These are phyloP conservation scores for Thumatha senex DNA, from an alignment of 2,888 invertebrate genomes.

Conservation along the genomic window DNA sequence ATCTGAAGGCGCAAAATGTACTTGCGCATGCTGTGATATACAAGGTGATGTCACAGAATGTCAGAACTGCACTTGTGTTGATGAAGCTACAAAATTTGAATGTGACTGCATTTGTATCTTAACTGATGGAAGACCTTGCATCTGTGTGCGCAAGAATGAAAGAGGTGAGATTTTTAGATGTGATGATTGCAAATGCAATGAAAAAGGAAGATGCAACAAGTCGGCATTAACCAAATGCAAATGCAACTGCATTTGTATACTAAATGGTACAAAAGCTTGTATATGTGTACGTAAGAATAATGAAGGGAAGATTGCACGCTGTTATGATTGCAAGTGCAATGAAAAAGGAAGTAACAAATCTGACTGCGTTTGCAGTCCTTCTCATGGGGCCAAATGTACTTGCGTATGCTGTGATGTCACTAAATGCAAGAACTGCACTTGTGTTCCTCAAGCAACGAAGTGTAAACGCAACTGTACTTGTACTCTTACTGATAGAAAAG, in stretches of 20 bases:
- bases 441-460: slow-evolving; percentile 24
- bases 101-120: slow-evolving; percentile 29
- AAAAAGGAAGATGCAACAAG: not conserved
- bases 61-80: not conserved
- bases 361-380: not conserved
- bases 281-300: slow-evolving; percentile 22
- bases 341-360: not conserved
- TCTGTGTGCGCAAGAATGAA: slow-evolving; percentile 21
- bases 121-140: slow-evolving; percentile 22
- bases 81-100: slow-evolving; percentile 5
- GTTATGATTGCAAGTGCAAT: not conserved
- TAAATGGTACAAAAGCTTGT: slow-evolving; percentile 21
- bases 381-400: not conserved
- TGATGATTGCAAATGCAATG: not conserved
- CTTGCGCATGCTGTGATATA: slow-evolving; percentile 34
- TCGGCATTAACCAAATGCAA: slow-evolving; percentile 28
- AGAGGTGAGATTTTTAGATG: slow-evolving; percentile 23
- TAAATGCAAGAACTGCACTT: slow-evolving; percentile 14
- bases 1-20: slow-evolving; percentile 34
- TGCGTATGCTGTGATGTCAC: slow-evolving; percentile 26
- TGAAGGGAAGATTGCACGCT: slow-evolving; percentile 22
- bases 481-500: slow-evolving; percentile 28
- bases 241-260: slow-evolving; percentile 19
- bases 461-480: slow-evolving; percentile 29
- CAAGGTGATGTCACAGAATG: slow-evolving; percentile 28